phyloP scores from a whole-genome alignment of 2,113 vertebrate genomes.

The Machaerirhynchus nigripectus region DNA sequence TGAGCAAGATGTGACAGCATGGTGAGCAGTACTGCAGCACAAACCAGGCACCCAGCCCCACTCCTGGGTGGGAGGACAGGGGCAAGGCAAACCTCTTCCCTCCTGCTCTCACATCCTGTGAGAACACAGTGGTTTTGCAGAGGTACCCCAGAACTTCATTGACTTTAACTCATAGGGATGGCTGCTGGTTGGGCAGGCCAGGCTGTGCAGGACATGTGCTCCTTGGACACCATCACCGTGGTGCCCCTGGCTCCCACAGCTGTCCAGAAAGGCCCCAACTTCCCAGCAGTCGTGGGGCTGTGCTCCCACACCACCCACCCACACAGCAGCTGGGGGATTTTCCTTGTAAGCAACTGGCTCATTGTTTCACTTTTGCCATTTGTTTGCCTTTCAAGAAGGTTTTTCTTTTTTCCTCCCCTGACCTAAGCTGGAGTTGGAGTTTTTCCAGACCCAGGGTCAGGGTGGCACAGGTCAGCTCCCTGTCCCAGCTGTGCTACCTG shows the following conservation, averaged over 20 bases:
- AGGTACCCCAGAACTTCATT: fast-evolving
- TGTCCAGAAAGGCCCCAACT: fast-evolving
- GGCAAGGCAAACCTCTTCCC: fast-evolving
- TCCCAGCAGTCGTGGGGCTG: not conserved
- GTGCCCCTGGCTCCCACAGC: not conserved
- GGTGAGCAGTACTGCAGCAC: fast-evolving
- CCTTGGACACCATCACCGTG: fast-evolving
- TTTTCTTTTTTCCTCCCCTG: not conserved
- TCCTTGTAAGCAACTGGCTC: not conserved
- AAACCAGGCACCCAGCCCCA: not conserved
- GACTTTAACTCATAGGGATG: fast-evolving
- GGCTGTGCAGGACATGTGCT: not conserved
- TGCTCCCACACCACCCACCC: not conserved
- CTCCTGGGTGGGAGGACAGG: fast-evolving
- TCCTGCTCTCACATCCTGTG: not conserved
- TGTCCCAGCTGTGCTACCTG: not conserved
- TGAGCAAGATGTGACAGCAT: not conserved
- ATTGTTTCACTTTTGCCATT: not conserved
- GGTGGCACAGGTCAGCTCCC: not conserved
- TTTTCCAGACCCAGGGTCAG: not conserved
- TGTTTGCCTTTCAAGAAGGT: not conserved
- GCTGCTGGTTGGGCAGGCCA: fast-evolving
- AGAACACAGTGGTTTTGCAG: not conserved
- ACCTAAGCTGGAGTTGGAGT: not conserved
- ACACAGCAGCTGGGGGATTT: not conserved